phyloP scores from a whole-genome alignment of 2,797 vertebrate species.

The Phrynocephalus guinanensis region DNA sequence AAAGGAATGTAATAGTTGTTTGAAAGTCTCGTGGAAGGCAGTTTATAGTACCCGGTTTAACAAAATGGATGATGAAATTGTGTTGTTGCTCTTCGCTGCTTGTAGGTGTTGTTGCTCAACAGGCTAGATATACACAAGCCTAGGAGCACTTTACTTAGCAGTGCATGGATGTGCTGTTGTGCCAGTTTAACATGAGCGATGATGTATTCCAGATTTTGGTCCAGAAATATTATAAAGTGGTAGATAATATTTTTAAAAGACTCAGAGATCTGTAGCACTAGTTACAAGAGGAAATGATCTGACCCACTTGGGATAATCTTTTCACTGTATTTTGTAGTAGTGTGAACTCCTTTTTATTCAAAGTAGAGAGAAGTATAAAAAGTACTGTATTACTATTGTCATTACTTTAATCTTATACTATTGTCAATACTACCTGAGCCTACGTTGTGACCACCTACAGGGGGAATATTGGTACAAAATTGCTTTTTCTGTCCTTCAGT shows the following conservation, averaged over 20 bases:
- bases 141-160: not conserved
- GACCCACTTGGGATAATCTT: not conserved
- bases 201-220: not conserved
- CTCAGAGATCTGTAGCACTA: not conserved
- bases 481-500: not conserved
- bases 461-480: not conserved
- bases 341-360: not conserved
- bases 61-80: not conserved
- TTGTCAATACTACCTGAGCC: not conserved
- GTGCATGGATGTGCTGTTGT: not conserved
- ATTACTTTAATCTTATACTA: not conserved
- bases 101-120: not conserved
- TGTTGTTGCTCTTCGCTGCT: not conserved
- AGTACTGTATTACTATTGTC: not conserved
- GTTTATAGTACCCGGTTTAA: not conserved
- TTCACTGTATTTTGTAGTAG: not conserved
- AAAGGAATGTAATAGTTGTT: not conserved
- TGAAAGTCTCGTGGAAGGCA: not conserved
- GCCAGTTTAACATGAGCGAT: not conserved
- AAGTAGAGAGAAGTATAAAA: not conserved
- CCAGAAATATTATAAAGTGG: not conserved
- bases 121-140: not conserved
- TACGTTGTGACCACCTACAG: not conserved
- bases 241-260: not conserved
- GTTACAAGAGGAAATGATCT: not conserved